Percentiles rank a stretch among this genome's conserved stretches.
Conservation (phyloP, 2,888 invertebrate genomes). For the Diaperis boleti region DNA sequence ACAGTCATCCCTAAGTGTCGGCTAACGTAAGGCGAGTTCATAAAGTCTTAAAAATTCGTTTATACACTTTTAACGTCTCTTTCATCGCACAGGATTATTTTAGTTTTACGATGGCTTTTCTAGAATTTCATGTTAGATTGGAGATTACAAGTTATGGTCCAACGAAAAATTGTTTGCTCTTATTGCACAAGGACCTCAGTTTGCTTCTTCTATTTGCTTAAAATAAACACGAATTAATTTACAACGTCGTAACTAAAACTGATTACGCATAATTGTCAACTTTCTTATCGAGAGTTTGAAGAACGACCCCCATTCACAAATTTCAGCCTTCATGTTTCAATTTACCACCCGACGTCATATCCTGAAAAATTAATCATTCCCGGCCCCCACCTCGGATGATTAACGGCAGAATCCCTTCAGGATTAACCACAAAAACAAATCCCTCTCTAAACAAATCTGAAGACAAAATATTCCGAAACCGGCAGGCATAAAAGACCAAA, state of each 20-base stretch:
- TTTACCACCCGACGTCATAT: constrained; percentile 3
- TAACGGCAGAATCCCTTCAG: constrained; percentile 16
- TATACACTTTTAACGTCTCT: neutral
- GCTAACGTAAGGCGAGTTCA: constrained; percentile 2
- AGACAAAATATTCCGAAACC: constrained; percentile 13
- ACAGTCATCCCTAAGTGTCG: too few relatives aligned
- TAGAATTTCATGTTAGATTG: too few relatives aligned
- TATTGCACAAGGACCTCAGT: too few relatives aligned
- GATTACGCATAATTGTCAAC: too few relatives aligned
- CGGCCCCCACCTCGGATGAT: constrained; percentile 1
- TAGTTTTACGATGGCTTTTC: too few relatives aligned
- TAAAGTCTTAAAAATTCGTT: constrained; percentile 1
- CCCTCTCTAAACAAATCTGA: constrained; percentile 20
- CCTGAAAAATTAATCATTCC: constrained; percentile 11
- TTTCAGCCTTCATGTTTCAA: neutral
- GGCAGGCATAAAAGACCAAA: constrained; percentile 11
- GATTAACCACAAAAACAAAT: constrained; percentile 17
- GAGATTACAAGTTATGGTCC: too few relatives aligned
- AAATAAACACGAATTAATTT: too few relatives aligned
- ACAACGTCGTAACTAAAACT: too few relatives aligned
- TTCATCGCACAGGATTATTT: too few relatives aligned
- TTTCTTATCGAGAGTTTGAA: too few relatives aligned
- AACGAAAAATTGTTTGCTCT: too few relatives aligned
- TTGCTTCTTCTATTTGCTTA: too few relatives aligned
- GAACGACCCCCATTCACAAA: neutral